Evolutionary conservation across 1,140 invertebrate species (phyloP), one percentile per base, ranked within the genome.

Genomic region (Trinorchestia longiramus): DNA sequence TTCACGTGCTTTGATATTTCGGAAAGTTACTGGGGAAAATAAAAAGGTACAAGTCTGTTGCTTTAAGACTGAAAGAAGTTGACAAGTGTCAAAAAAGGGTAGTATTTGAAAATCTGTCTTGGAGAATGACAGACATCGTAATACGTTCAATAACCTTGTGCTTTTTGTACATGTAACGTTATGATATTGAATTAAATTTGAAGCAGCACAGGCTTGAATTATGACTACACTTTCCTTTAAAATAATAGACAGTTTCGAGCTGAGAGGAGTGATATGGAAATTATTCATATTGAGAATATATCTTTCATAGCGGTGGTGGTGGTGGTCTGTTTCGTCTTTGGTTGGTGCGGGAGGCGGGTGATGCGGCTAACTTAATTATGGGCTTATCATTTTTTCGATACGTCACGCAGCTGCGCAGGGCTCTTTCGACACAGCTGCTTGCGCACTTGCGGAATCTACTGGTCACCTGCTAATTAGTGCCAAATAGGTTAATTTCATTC

Each of bases 321-420:
- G 62, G 36, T 36, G 3, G 15, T 36, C 62, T 15, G 1, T 28
- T 3, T 77, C 62, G 36, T 1, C 62, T 1, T 1, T 23, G 62
- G 62, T 77, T 77, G 62, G 47, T 6, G 47, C 47, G 47, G 19
- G 47, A 53, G 47, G 6, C 36, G 62, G 11, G 8, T 36, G 62
- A 28, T 36, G 62, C 62, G 62, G 15, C 62, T 77, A 3, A 11
- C 62, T 77, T 77, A 15, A 77, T 77, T 19, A 77, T 36, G 62
- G 62, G 88, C 88, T 90, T 90, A 90, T 43, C n/a, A 42, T 90
- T 90, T 90, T 90, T 90, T 90, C 43, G 41, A 90, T 90, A 11
- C 41, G 88, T 15, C 15, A 43, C n/a, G 88, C 88, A 90, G 88
- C 88, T 90, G 88, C 36, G 1, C 28, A 42, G 41, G 41, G 43